Conservation (phyloP, 2,113 vertebrate species). For the Tylochromis polylepis region DNA sequence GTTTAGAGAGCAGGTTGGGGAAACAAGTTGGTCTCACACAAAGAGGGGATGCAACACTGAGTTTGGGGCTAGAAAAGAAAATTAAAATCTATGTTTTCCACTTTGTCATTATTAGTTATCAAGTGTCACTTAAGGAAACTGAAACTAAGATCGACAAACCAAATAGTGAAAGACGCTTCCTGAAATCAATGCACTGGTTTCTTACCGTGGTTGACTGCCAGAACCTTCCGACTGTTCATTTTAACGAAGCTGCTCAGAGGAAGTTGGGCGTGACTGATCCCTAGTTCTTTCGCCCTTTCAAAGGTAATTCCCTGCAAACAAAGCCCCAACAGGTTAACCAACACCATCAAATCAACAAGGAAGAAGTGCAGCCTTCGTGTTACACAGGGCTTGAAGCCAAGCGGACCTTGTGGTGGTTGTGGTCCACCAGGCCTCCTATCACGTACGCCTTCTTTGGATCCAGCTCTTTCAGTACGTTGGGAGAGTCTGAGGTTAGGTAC, state of each 20-base stretch:
- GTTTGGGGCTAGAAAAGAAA: too few species aligned
- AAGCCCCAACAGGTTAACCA: background rate
- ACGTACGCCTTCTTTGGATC: conserved; percentile 91
- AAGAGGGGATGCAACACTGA: too few species aligned
- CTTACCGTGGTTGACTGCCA: conserved; percentile 96
- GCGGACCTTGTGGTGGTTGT: conserved; percentile 95
- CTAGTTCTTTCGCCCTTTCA: conserved; percentile 81
- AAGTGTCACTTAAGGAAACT: too few species aligned
- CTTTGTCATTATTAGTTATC: too few species aligned
- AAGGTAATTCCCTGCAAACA: conserved; percentile 84
- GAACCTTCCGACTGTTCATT: conserved; percentile 96
- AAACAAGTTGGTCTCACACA: too few species aligned
- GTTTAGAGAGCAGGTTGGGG: too few species aligned
- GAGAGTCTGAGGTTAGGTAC: conserved; percentile 96
- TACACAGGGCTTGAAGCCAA: rapidly evolving
- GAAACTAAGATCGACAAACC: background rate
- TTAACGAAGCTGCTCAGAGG: conserved; percentile 90
- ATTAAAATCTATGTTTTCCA: too few species aligned
- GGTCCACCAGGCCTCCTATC: conserved; percentile 95
- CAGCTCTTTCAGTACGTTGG: conserved; percentile 83
- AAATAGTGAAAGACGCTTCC: background rate
- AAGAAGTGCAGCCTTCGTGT: rapidly evolving
- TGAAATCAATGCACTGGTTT: background rate
- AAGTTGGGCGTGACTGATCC: conserved; percentile 89
- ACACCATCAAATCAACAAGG: rapidly evolving